These are phyloP conservation scores for Bhutanitis thaidina DNA, from an alignment of 2,888 invertebrate species.

Conservation along the genomic window DNA sequence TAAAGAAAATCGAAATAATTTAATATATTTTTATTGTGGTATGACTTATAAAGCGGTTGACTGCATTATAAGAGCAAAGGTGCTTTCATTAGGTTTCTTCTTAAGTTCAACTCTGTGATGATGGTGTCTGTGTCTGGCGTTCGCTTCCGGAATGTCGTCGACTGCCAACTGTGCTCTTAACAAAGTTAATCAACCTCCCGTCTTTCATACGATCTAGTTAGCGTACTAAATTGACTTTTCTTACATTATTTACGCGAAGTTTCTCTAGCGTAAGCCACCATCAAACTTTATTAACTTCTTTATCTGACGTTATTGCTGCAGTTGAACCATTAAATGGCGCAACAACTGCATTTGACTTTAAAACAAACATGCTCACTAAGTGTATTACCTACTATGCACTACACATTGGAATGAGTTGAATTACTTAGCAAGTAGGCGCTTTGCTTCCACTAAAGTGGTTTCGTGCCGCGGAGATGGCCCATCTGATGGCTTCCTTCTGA, in stretches of 20 bases:
- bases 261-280: conserved; percentile 43
- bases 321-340: conserved; percentile 49
- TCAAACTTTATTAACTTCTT: conserved; percentile 57
- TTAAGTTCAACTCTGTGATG: conserved; percentile 43
- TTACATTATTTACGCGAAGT: conserved; percentile 46
- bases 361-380: conserved; percentile 55
- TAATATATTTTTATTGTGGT: too few relatives aligned
- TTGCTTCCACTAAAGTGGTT: conserved; percentile 56
- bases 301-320: conserved; percentile 48
- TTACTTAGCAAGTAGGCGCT: conserved; percentile 53
- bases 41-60: too few relatives aligned
- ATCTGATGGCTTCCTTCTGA: conserved; percentile 53
- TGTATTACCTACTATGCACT: conserved; percentile 53
- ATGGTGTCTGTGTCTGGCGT: conserved; percentile 36
- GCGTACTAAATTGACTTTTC: conserved; percentile 65
- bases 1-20: too few relatives aligned
- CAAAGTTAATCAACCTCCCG: conserved; percentile 60
- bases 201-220: conserved; percentile 67
- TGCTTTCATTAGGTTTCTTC: conserved; percentile 36
- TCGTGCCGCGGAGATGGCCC: conserved; percentile 49
- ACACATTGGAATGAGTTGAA: conserved; percentile 55
- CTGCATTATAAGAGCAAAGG: not conserved
- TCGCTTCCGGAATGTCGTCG: conserved; percentile 51
- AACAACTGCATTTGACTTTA: conserved; percentile 61
- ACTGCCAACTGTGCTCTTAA: conserved; percentile 45